These are phyloP conservation scores for Polyommatus icarus DNA, from an alignment of 2,888 invertebrate species.

Conservation along the genomic window DNA sequence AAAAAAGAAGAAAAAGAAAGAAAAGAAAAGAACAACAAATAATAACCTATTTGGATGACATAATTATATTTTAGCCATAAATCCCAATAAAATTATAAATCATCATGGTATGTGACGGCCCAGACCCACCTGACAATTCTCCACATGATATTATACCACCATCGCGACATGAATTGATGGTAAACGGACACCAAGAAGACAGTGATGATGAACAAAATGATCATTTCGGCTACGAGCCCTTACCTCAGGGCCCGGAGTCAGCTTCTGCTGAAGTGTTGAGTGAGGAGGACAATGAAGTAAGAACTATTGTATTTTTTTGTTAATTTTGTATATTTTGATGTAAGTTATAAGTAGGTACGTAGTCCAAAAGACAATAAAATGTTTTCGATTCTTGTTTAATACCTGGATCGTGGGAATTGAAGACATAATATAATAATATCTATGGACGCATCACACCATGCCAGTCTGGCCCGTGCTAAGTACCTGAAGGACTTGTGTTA, in stretches of 20 bases:
- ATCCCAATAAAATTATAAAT: background rate
- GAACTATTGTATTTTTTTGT: conserved; percentile 5
- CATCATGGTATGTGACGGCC: conserved; percentile 71
- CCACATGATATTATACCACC: conserved; percentile 68
- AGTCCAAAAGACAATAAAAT: too few species aligned
- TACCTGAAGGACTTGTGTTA: too few species aligned
- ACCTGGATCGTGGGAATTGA: too few species aligned
- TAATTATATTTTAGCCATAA: background rate
- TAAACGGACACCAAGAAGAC: conserved; percentile 66
- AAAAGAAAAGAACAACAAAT: too few species aligned
- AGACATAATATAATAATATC: too few species aligned
- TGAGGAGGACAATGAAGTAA: conserved; percentile 55
- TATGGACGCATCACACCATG: too few species aligned
- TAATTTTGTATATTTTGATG: conserved; percentile 7
- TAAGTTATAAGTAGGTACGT: too few species aligned
- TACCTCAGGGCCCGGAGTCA: conserved; percentile 72
- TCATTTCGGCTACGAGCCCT: conserved; percentile 77
- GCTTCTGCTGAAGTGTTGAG: conserved; percentile 56
- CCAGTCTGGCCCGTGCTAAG: too few species aligned
- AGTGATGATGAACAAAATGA: conserved; percentile 75
- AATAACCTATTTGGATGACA: too few species aligned
- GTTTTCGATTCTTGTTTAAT: too few species aligned
- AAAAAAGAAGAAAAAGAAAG: too few species aligned
- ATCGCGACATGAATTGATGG: conserved; percentile 59
- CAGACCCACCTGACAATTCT: conserved; percentile 72